Evolutionary conservation across 1,140 invertebrate species (phyloP).

Genomic region (Calephelis nemesis): DNA sequence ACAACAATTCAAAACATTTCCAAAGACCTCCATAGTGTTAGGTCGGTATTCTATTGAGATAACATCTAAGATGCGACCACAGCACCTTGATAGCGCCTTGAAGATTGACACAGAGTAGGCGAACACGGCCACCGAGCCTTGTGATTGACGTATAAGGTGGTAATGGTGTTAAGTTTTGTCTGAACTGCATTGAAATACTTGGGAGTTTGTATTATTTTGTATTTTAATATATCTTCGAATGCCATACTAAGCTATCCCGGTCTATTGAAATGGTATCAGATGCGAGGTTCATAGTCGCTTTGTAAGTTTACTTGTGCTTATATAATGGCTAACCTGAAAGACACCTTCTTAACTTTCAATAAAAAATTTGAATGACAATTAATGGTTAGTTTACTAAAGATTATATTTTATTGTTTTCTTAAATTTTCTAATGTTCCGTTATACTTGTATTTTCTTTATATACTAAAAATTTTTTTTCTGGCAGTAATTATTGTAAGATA

Average conservation of each 20-base stretch:
- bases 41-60: constrained; percentile 33
- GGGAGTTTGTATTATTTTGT: constrained; percentile 15
- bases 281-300: neutral
- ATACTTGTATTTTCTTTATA: too few species aligned
- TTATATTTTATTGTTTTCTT: too few species aligned
- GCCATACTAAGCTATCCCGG: constrained; percentile 3
- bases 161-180: constrained; percentile 33
- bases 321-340: too few species aligned
- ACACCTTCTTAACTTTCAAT: too few species aligned
- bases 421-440: too few species aligned
- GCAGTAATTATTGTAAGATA: too few species aligned
- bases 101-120: constrained; percentile 35
- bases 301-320: too few species aligned
- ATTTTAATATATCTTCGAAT: constrained; percentile 11
- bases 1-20: constrained; percentile 15
- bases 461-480: too few species aligned
- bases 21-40: constrained; percentile 10
- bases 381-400: too few species aligned
- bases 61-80: constrained; percentile 28
- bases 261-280: constrained; percentile 16
- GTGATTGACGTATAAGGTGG: constrained; percentile 38
- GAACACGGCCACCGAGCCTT: constrained; percentile 23
- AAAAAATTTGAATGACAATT: too few species aligned
- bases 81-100: constrained; percentile 25
- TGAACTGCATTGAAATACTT: neutral